phyloP scores from a whole-genome alignment of 2,888 invertebrate species.

The Pollenia labialis region DNA sequence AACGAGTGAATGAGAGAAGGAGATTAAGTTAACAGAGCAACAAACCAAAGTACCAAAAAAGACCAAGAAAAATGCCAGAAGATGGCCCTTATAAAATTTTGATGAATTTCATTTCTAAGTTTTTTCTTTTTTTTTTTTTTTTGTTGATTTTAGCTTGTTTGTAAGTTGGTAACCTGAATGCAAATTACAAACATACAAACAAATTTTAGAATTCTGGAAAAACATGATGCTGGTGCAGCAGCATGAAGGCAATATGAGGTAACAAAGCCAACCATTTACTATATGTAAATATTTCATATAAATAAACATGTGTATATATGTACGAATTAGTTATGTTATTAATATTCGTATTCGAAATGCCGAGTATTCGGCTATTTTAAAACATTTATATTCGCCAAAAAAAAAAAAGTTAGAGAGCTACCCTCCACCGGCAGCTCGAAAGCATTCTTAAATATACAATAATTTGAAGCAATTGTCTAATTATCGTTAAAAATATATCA shows the following conservation, averaged over 20 bases:
- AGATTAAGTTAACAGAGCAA: neutral
- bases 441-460: too few relatives aligned
- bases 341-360: too few relatives aligned
- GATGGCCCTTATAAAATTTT: constrained; percentile 67
- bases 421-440: too few relatives aligned
- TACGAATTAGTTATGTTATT: too few relatives aligned
- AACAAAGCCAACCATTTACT: constrained; percentile 26
- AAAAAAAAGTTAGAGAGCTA: too few relatives aligned
- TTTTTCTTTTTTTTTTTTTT: neutral
- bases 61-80: constrained; percentile 25
- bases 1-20: neutral
- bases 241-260: neutral
- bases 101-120: constrained; percentile 60
- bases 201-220: neutral
- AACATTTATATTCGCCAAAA: too few relatives aligned
- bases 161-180: constrained; percentile 22
- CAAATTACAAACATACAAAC: constrained; percentile 12
- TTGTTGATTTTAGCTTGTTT: constrained; percentile 2
- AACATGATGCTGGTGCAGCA: neutral
- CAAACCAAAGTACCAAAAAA: neutral
- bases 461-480: too few relatives aligned
- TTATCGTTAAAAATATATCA: too few relatives aligned
- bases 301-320: neutral
- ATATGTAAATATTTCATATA: too few relatives aligned
- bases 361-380: too few relatives aligned